Conservation (phyloP, 2,888 invertebrate genomes). For the Eulithis testata region DNA sequence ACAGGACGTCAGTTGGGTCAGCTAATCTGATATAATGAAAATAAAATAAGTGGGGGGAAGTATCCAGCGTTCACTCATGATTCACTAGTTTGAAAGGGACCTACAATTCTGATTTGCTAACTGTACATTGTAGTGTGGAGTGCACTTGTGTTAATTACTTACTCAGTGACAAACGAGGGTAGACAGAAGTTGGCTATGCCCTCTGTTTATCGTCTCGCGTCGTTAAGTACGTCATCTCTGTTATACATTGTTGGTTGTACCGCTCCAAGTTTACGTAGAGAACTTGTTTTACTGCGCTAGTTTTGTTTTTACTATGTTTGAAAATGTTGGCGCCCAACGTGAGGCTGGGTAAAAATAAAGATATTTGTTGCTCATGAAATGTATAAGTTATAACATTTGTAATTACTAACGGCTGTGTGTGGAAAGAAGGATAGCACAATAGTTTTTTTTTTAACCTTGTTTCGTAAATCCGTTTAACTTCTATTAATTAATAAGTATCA, state of each 20-base stretch:
- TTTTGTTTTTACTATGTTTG: slow-evolving; percentile 34
- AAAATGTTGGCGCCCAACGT: slow-evolving; percentile 36
- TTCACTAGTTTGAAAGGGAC: no score
- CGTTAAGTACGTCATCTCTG: slow-evolving; percentile 38
- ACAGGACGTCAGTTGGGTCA: no score
- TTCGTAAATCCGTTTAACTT: no score
- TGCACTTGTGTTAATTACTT: slow-evolving; percentile 20
- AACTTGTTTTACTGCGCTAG: slow-evolving; percentile 34
- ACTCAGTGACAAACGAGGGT: slow-evolving; percentile 15
- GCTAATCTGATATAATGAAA: no score
- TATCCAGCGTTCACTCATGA: no score
- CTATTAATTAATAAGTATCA: no score
- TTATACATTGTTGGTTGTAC: slow-evolving; percentile 37
- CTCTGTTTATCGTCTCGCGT: slow-evolving; percentile 26
- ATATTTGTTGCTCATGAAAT: no score
- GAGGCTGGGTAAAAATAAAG: slow-evolving; percentile 8
- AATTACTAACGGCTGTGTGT: no score
- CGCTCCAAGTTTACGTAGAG: slow-evolving; percentile 33
- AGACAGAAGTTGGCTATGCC: slow-evolving; percentile 31
- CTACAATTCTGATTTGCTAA: neutral
- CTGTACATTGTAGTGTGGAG: slow-evolving; percentile 5
- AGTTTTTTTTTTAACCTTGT: no score
- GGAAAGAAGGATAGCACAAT: no score
- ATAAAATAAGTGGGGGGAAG: no score
- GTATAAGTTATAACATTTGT: no score